Evolutionary conservation across 2,797 vertebrate genomes (phyloP), one percentile per base, ranked within the genome.

Genomic region (Capromys pilorides): DNA sequence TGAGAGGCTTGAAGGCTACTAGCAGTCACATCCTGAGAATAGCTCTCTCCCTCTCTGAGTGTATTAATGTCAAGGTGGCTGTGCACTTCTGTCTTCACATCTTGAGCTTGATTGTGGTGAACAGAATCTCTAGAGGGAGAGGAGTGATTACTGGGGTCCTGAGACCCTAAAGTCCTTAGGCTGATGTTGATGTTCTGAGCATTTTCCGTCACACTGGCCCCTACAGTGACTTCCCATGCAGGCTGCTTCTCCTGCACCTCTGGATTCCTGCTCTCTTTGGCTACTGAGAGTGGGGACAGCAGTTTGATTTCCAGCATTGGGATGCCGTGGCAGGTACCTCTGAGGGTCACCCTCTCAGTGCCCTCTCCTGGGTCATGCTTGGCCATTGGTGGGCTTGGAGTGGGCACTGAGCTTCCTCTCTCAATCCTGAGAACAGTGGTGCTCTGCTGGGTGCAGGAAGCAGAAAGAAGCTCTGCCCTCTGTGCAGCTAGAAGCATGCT

Each of bases 21-120:
- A 12, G 66, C 1, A 7, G 6, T 14, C 6, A 2, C 0, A 1
- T 5, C 59, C 6, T 5, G 67, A 41, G 31, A 9, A 5, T 26
- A 18, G 1, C 21, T 45, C 21, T 16, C 10, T 6, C 22, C 9
- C 59, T 28, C 14, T 3, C 0, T 36, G 19, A 19, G 3, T 11
- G 6, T 13, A 5, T 16, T 3, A 21, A 36, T 13, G 3, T 57
- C 67, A 26, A n/a, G 5, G 3, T 41, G 31, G 19, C 21, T 28
- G 1, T 8, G 3, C 11, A 28, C 11, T 49, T 33, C 24, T 28
- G 8, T 31, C 6, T n/a, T 57, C 2, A 10, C 12, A 45, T 10
- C 0, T 21, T 21, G 36, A 16, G 28, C 16, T 77, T 33, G 2
- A 12, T 19, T 33, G 10, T 51, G 39, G 18, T 12, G 24, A 39